These are phyloP conservation scores for Acrocephalus kingi DNA, from an alignment of 2,113 vertebrate genomes.

Conservation along the genomic window DNA sequence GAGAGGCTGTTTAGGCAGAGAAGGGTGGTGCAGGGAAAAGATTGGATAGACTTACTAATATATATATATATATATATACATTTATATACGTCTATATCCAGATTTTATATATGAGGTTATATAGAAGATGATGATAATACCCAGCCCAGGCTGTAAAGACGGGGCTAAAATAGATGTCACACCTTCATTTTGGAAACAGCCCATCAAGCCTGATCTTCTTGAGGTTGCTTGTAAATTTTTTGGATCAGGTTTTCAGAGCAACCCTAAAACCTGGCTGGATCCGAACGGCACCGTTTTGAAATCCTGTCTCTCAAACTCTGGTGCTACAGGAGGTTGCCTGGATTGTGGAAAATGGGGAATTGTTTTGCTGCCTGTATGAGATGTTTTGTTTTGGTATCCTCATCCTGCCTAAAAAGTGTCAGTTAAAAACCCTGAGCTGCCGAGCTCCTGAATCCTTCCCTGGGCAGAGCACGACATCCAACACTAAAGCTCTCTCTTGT, in stretches of 20 bases:
- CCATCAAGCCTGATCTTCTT: neutral
- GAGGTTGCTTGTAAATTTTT: neutral
- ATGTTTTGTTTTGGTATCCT: neutral
- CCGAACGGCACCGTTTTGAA: neutral
- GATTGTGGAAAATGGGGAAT: neutral
- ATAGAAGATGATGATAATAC: neutral
- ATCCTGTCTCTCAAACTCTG: neutral
- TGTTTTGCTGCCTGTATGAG: neutral
- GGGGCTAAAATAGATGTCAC: neutral
- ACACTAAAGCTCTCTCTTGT: conserved; percentile 71
- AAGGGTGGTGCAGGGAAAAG: neutral
- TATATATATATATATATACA: too few relatives aligned
- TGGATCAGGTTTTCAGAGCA: neutral
- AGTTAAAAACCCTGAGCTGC: neutral
- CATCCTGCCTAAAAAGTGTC: neutral
- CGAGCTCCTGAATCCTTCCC: neutral
- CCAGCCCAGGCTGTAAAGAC: neutral
- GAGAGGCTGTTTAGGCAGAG: neutral
- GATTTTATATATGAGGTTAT: neutral
- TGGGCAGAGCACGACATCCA: neutral
- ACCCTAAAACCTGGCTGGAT: neutral
- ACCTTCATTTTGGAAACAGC: neutral
- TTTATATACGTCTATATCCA: neutral
- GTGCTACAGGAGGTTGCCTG: neutral
- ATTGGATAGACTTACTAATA: neutral